Conservation (phyloP, 2,888 invertebrate genomes). For the Mayetiola destructor region DNA sequence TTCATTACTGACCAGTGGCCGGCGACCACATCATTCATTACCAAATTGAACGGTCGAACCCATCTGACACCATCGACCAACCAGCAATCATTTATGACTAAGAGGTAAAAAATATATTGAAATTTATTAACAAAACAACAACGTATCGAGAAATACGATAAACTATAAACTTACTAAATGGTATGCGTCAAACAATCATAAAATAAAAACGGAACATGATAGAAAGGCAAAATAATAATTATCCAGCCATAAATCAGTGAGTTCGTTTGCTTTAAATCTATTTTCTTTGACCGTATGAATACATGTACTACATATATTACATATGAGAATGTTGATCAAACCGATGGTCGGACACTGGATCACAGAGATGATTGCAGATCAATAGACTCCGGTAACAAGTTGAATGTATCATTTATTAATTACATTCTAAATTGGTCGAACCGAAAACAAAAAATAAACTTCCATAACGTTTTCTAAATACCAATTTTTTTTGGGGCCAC, state of each 20-base stretch:
- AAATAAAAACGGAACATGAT: not conserved
- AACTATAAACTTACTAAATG: no score
- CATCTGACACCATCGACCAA: no score
- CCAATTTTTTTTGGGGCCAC: no score
- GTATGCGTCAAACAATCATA: not conserved
- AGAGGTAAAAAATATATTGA: no score
- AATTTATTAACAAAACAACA: no score
- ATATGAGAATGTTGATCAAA: not conserved
- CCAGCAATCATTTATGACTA: no score
- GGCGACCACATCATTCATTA: no score
- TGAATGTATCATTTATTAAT: not conserved
- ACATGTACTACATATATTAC: not conserved
- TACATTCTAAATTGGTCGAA: not conserved
- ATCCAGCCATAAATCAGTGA: not conserved
- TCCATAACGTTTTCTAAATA: no score
- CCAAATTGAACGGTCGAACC: no score
- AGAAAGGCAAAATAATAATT: slow-evolving; percentile 4
- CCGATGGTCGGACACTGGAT: not conserved
- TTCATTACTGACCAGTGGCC: no score
- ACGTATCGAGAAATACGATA: no score
- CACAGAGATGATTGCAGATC: not conserved
- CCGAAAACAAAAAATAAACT: no score
- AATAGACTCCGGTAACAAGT: not conserved
- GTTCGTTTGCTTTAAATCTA: not conserved
- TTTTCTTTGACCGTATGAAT: not conserved